Conservation (phyloP, 2,113 vertebrate genomes). For the Pterophyllum scalare region DNA sequence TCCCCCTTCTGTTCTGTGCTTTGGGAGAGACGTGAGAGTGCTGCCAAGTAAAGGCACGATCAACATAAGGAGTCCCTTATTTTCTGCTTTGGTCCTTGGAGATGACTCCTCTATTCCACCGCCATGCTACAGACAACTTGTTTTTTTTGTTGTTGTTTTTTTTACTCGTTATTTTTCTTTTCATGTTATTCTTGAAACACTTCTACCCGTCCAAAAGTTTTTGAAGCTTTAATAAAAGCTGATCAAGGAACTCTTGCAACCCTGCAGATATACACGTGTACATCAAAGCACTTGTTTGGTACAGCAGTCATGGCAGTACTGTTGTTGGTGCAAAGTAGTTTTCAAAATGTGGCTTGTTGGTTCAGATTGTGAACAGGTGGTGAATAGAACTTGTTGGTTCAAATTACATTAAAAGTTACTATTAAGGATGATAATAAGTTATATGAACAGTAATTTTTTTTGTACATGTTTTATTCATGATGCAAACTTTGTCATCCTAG, state of each 20-base stretch:
- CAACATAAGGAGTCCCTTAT: conserved; percentile 58
- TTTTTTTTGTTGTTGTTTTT: background rate
- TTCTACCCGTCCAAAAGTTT: conserved; percentile 21
- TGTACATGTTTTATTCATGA: background rate
- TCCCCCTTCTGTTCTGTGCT: conserved; percentile 65
- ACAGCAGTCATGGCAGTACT: background rate
- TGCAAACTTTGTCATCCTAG: no score
- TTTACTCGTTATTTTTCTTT: conserved; percentile 9
- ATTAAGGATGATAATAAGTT: background rate
- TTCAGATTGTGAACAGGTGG: background rate
- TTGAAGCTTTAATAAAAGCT: conserved; percentile 1
- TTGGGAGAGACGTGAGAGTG: conserved; percentile 58
- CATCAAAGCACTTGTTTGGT: background rate
- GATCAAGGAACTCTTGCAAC: conserved; percentile 17
- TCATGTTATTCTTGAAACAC: conserved; percentile 8
- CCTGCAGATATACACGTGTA: background rate
- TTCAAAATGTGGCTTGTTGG: no score
- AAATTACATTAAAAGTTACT: background rate
- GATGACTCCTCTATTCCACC: conserved; percentile 38
- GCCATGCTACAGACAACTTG: conserved; percentile 21
- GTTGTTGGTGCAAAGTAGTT: background rate
- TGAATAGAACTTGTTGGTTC: background rate
- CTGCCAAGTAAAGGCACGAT: conserved; percentile 60
- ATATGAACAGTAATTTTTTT: background rate
- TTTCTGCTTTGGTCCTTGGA: conserved; percentile 45